Percentiles rank a stretch among this genome's conserved stretches.
Conservation (phyloP, 1,140 invertebrate species). For the Drosophila insularis region DNA sequence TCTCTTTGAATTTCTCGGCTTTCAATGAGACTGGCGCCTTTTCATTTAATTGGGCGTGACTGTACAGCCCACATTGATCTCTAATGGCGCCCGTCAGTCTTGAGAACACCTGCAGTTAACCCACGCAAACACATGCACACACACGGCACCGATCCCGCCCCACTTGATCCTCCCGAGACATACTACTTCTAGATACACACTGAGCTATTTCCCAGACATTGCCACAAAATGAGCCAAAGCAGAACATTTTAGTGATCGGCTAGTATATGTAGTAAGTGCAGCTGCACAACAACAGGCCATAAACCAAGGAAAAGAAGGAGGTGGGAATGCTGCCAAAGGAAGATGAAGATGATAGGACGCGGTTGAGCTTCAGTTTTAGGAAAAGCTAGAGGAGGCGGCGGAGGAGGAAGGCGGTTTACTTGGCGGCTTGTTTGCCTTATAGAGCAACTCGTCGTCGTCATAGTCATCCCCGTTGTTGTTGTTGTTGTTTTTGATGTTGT, state of each 20-base stretch:
- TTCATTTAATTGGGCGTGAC: conserved; percentile 59
- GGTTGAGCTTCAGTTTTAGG: neutral
- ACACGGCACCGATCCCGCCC: neutral
- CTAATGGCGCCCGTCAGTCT: conserved; percentile 74
- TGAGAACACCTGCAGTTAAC: conserved; percentile 67
- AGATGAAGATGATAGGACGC: neutral
- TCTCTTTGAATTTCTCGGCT: conserved; percentile 17
- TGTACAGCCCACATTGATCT: conserved; percentile 34
- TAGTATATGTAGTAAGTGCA: conserved; percentile 36
- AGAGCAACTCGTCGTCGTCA: conserved; percentile 47
- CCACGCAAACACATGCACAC: conserved; percentile 41
- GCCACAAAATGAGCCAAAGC: conserved; percentile 38
- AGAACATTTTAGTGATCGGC: conserved; percentile 44
- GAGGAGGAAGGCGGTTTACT: neutral
- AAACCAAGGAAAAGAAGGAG: neutral
- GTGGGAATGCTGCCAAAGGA: neutral
- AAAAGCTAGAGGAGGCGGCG: conserved; percentile 5
- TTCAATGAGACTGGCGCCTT: conserved; percentile 54
- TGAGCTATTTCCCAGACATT: conserved; percentile 40
- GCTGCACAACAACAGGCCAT: conserved; percentile 40
- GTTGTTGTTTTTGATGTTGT: conserved; percentile 11
- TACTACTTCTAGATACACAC: conserved; percentile 17
- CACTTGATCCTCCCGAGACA: conserved; percentile 32
- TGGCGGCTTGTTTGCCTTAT: conserved; percentile 67
- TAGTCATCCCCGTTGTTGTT: neutral